Evolutionary conservation across 2,113 vertebrate species (phyloP).

Genomic region (Suricata suricatta): DNA sequence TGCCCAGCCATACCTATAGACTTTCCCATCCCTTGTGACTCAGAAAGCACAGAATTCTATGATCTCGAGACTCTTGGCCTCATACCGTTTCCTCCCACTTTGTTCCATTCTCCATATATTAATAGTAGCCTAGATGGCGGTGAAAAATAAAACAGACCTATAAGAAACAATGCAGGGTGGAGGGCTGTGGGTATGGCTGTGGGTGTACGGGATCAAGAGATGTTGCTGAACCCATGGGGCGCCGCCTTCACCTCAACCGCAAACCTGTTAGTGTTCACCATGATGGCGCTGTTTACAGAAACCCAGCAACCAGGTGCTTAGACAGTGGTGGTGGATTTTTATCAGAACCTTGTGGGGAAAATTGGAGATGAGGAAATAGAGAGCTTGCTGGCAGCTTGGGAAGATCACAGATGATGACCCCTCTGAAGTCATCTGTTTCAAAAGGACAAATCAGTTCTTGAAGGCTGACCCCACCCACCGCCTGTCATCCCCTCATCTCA

Average conservation of each 20-base stretch:
- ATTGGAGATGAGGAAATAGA: background rate
- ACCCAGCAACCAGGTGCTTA: background rate
- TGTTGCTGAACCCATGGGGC: background rate
- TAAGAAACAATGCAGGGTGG: background rate
- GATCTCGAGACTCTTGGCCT: background rate
- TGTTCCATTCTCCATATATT: background rate
- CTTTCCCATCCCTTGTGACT: background rate
- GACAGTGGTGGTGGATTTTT: background rate
- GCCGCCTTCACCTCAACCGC: background rate
- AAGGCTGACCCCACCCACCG: background rate
- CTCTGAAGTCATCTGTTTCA: background rate
- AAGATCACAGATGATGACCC: background rate
- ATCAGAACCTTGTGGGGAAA: background rate
- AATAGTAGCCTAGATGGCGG: background rate
- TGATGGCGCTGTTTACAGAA: background rate
- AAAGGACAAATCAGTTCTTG: background rate
- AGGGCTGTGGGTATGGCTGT: background rate
- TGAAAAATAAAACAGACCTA: background rate
- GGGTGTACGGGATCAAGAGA: accelerated
- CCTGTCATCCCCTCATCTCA: accelerated
- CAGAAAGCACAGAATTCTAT: background rate
- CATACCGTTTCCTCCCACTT: background rate
- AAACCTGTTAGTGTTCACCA: background rate
- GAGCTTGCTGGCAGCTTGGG: background rate
- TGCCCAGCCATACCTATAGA: accelerated